Evolutionary conservation across 2,113 vertebrate species (phyloP).

Genomic region (Aegithalos caudatus): DNA sequence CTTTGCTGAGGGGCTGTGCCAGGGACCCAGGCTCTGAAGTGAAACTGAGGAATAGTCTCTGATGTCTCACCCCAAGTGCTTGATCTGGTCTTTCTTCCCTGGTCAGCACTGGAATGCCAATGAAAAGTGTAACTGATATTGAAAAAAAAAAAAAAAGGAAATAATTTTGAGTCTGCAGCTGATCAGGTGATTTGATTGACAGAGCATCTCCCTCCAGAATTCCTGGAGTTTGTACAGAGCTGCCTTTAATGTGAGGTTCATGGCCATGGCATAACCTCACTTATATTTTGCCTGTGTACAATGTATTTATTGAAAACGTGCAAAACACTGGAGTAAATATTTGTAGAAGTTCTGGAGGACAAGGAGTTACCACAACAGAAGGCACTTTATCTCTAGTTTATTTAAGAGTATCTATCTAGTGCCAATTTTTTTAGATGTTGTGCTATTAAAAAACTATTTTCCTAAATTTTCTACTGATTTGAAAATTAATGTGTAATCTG

Average conservation of each 20-base stretch:
- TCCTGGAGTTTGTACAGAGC: neutral
- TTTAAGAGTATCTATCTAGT: neutral
- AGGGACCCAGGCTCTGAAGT: no score
- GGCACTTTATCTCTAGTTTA: neutral
- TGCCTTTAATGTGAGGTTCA: neutral
- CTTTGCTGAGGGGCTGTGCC: neutral
- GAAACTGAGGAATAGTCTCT: neutral
- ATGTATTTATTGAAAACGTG: neutral
- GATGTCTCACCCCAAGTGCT: neutral
- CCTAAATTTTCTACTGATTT: neutral
- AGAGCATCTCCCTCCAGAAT: neutral
- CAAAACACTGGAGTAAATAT: neutral
- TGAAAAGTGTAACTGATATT: no score
- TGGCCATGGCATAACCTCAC: neutral
- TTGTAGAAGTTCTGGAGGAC: neutral
- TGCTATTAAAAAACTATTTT: neutral
- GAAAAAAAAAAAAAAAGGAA: neutral
- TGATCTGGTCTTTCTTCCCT: neutral
- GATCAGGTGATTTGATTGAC: neutral
- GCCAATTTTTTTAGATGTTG: rapidly evolving
- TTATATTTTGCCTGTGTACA: neutral
- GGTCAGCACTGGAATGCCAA: no score
- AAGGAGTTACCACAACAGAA: neutral
- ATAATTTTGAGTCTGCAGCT: neutral
- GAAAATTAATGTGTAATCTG: neutral